phyloP scores from a whole-genome alignment of 1,140 invertebrate genomes.

The Caligus rogercresseyi region DNA sequence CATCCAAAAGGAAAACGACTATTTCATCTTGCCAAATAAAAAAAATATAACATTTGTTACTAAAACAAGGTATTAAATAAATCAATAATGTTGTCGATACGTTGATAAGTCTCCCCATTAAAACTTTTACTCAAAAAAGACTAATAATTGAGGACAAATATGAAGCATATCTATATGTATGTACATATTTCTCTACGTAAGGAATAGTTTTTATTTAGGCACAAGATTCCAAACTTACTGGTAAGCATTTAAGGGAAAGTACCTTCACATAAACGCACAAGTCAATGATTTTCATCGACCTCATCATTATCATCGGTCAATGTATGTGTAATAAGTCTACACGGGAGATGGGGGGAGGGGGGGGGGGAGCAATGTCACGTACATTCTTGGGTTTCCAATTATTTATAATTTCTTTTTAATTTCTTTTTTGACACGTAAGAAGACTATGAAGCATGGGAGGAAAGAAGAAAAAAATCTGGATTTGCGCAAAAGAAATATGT shows the following conservation, averaged over 20 bases:
- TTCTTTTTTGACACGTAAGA: neutral
- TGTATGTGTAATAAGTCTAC: neutral
- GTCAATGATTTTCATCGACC: neutral
- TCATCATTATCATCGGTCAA: neutral
- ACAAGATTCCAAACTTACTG: neutral
- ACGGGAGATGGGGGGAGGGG: neutral
- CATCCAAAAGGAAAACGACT: too few relatives aligned
- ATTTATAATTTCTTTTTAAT: neutral
- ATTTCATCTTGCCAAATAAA: too few relatives aligned
- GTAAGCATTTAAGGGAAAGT: neutral
- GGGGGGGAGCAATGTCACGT: neutral
- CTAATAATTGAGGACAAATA: too few relatives aligned
- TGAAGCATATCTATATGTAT: neutral
- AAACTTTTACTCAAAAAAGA: too few relatives aligned
- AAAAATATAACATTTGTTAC: too few relatives aligned
- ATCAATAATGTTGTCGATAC: too few relatives aligned
- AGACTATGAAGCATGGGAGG: neutral
- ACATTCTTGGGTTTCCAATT: neutral
- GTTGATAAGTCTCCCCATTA: too few relatives aligned
- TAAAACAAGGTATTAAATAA: too few relatives aligned
- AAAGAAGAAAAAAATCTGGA: neutral
- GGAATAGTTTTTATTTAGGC: neutral
- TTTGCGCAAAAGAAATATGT: neutral
- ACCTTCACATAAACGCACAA: too few relatives aligned
- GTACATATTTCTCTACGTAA: neutral